These are phyloP conservation scores for Sminthurides aquaticus DNA, from an alignment of 2,888 invertebrate species.

Conservation along the genomic window DNA sequence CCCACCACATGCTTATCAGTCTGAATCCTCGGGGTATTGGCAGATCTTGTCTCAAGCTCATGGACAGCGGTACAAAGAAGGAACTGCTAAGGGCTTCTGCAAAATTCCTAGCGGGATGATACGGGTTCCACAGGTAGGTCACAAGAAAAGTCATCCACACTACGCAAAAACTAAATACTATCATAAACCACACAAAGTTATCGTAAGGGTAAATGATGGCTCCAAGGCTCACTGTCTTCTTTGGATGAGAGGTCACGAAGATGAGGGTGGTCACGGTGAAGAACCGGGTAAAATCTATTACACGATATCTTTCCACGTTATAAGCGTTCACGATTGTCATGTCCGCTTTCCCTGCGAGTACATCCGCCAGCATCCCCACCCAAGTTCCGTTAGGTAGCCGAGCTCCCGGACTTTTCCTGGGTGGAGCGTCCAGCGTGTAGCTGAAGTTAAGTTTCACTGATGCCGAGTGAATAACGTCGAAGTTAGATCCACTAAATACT, in stretches of 20 bases:
- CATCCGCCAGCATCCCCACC: conserved; percentile 20
- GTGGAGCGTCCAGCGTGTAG: conserved; percentile 12
- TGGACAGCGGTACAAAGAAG: conserved; percentile 7
- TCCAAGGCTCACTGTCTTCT: conserved; percentile 8
- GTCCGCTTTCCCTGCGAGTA: conserved; percentile 17
- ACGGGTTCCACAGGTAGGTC: conserved; percentile 8
- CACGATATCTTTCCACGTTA: conserved; percentile 16
- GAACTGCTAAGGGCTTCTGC: neutral
- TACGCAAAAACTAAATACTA: neutral
- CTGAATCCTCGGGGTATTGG: conserved; percentile 1
- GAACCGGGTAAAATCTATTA: conserved; percentile 15
- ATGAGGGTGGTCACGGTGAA: conserved; percentile 12
- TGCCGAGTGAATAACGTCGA: conserved; percentile 7
- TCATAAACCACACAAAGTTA: conserved; percentile 11
- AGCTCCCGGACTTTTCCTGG: conserved; percentile 11
- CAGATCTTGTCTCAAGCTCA: conserved; percentile 1
- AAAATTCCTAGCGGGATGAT: neutral
- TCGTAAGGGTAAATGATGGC: conserved; percentile 14
- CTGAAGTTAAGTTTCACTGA: conserved; percentile 10
- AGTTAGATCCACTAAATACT: conserved; percentile 16
- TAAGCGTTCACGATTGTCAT: conserved; percentile 21
- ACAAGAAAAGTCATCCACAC: neutral
- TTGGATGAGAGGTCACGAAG: conserved; percentile 13
- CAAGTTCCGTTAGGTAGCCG: conserved; percentile 21
- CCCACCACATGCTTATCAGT: conserved; percentile 4